Conservation (phyloP, 2,797 vertebrate genomes). For the Nannoperca obscura region DNA sequence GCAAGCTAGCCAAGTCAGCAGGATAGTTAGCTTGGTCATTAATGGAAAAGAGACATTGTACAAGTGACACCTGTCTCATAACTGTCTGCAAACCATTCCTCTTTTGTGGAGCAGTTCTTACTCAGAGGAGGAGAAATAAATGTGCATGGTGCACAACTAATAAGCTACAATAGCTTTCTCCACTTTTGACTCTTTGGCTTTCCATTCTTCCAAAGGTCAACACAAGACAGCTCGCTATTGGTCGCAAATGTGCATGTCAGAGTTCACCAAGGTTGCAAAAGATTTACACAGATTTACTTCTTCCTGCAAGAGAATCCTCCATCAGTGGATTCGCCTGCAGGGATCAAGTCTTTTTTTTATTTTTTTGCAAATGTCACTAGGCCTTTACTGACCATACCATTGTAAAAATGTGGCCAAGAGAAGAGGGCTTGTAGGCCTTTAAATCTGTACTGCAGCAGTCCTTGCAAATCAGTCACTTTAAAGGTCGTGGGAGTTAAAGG, state of each 20-base stretch:
- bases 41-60: neutral
- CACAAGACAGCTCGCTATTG: neutral
- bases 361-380: neutral
- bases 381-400: neutral
- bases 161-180: neutral
- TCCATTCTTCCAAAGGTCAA: neutral
- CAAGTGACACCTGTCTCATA: no score
- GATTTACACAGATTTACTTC: neutral
- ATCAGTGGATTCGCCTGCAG: neutral
- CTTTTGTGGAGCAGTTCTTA: neutral
- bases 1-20: neutral
- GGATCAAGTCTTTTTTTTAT: no score
- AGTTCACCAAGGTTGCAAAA: neutral
- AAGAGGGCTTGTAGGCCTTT: conserved; percentile 4
- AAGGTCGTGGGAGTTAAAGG: conserved; percentile 1
- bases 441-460: conserved; percentile 1
- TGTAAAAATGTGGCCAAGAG: neutral
- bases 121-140: neutral
- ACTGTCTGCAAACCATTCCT: neutral
- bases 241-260: neutral
- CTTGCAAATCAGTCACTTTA: neutral
- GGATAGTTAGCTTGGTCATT: neutral
- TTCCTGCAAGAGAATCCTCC: no score
- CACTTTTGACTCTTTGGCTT: neutral
- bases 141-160: neutral